Evolutionary conservation across 2,888 invertebrate species (phyloP), one percentile per base, ranked within the genome.

Genomic region (Agapetus fuscipes): DNA sequence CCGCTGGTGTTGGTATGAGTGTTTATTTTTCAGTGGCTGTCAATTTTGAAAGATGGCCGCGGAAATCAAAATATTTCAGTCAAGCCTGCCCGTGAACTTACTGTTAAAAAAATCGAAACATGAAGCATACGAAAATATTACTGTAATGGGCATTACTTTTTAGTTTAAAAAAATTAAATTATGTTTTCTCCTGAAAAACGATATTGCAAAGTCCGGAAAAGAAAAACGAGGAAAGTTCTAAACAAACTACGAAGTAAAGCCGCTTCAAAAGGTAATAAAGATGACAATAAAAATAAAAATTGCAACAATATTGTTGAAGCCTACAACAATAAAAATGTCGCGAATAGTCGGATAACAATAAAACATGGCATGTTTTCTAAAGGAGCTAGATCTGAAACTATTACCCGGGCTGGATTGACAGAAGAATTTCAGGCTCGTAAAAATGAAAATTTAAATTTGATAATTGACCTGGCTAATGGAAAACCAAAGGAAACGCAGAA

Each of bases 161-260:
- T n/a, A n/a, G n/a, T n/a, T n/a, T n/a, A n/a, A n/a, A 11, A 11
- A 7, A 28, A 28, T 7, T 7, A 11, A 4, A 28, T 28, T 12
- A 28, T 28, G 28, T 28, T 28, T 3, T 34, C 37, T 7, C 16
- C 34, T 3, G 32, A 36, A 34, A 39, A 39, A 7, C 32, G 39
- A 17, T 41, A 41, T 24, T 41, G 36, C 12, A 39, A 33, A 37
- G 24, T 44, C 2, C 33, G 31, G 7, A 44, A 37, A 39, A 62
- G 58, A 51, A 56, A 65, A 61, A 54, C 52, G 58, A 29, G 62
- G 55, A 57, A 64, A 57, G 51, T 55, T 45, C 53, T 65, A 3
- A 56, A 66, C 45, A 61, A 66, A 55, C 51, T 66, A 30, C 57
- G 62, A 49, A 64, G 59, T 50, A 56, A 57, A 42, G 57, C 56